Conservation (phyloP, 2,888 invertebrate species). For the Melinaea marsaeus region DNA sequence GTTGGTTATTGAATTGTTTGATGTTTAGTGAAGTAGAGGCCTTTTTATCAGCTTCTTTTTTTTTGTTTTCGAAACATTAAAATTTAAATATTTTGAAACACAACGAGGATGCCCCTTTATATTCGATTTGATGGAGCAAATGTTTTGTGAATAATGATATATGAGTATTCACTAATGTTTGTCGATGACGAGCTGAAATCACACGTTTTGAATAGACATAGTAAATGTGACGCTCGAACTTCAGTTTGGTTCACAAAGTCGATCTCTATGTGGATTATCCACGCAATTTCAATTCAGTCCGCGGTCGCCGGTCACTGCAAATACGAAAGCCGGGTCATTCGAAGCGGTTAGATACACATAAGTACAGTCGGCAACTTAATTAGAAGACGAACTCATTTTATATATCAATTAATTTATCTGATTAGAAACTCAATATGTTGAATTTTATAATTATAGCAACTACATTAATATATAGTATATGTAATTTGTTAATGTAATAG, state of each 20-base stretch:
- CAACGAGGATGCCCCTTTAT: background rate
- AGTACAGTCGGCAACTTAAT: constrained; percentile 27
- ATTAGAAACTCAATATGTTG: too few species aligned
- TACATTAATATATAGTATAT: too few species aligned
- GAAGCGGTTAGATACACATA: constrained; percentile 26
- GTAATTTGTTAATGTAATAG: too few species aligned
- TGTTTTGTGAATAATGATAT: background rate
- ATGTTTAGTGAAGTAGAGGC: constrained; percentile 33
- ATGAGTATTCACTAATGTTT: background rate
- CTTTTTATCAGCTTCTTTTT: constrained; percentile 26
- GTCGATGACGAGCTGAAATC: background rate
- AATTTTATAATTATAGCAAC: too few species aligned
- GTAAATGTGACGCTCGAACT: constrained; percentile 11
- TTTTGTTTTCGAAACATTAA: constrained; percentile 17
- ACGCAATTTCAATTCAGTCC: constrained; percentile 38
- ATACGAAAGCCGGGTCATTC: constrained; percentile 29
- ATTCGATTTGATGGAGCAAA: background rate
- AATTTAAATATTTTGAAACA: constrained; percentile 11
- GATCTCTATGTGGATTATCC: constrained; percentile 33
- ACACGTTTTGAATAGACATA: background rate
- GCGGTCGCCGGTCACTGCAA: constrained; percentile 34
- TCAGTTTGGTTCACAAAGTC: background rate
- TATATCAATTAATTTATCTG: too few species aligned
- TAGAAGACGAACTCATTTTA: too few species aligned
- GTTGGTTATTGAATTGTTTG: constrained; percentile 40